phyloP scores from a whole-genome alignment of 2,113 vertebrate species.

The Campylomormyrus numenius region DNA sequence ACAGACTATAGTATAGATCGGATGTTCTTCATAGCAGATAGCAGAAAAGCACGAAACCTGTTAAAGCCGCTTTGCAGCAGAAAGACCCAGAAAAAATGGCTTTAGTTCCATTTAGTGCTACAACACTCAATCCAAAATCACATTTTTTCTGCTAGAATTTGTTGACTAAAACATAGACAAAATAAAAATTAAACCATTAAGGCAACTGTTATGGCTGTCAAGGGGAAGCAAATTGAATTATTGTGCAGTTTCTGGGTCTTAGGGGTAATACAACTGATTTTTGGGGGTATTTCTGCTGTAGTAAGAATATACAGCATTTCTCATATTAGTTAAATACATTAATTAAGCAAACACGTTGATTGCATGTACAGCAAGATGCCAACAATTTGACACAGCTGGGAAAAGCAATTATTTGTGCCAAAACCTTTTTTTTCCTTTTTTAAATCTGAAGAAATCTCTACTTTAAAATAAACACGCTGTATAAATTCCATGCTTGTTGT shows the following conservation, averaged over 20 bases:
- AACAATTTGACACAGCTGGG: background rate
- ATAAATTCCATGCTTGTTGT: background rate
- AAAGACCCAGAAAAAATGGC: background rate
- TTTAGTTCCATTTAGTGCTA: background rate
- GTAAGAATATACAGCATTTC: background rate
- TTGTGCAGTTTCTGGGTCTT: background rate
- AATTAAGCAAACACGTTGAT: background rate
- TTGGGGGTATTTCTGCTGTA: background rate
- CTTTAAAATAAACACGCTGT: background rate
- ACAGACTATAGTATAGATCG: background rate
- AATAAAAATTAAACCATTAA: background rate
- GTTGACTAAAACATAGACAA: background rate
- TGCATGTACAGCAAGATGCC: background rate
- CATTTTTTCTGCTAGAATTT: background rate
- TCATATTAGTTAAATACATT: background rate
- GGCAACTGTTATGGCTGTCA: background rate
- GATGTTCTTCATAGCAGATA: background rate
- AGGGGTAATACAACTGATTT: background rate
- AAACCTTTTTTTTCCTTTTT: background rate
- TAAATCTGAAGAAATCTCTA: background rate
- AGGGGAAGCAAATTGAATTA: background rate
- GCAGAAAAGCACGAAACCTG: background rate
- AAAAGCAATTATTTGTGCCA: background rate
- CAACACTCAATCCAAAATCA: background rate
- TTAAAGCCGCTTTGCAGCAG: background rate